phyloP scores from a whole-genome alignment of 1,140 invertebrate genomes.

The Solenopsis invicta region DNA sequence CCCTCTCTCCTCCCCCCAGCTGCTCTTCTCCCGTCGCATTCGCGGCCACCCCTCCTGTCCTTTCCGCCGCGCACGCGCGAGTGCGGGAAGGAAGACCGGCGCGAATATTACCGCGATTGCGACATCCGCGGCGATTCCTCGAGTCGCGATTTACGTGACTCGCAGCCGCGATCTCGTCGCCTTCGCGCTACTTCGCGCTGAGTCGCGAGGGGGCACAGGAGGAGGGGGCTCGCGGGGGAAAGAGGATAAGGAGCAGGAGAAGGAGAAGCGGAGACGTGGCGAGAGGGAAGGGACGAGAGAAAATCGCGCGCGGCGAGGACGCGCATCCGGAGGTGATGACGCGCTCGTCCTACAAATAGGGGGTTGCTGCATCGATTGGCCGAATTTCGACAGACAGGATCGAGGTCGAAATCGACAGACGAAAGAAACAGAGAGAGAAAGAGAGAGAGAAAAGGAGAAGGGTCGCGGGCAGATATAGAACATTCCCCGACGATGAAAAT shows the following conservation, averaged over 20 bases:
- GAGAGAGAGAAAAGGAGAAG: constrained; percentile 18
- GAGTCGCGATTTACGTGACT: constrained; percentile 42
- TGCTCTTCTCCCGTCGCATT: constrained; percentile 2
- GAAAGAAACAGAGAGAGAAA: constrained; percentile 26
- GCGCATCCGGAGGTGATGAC: constrained; percentile 55
- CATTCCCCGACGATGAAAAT: neutral
- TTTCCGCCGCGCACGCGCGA: constrained; percentile 12
- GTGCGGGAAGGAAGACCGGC: constrained; percentile 37
- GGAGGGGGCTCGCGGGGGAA: neutral
- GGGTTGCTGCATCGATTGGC: constrained; percentile 76
- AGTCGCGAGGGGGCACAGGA: neutral
- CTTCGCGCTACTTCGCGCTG: constrained; percentile 32
- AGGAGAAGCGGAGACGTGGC: neutral
- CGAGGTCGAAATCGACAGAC: constrained; percentile 75
- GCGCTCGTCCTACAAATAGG: constrained; percentile 65
- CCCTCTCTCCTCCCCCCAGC: neutral
- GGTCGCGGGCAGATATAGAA: constrained; percentile 4
- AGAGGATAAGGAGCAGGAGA: neutral
- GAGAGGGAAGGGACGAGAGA: neutral
- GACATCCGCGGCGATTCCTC: constrained; percentile 53
- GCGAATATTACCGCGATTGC: constrained; percentile 64
- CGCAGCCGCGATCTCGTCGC: constrained; percentile 35
- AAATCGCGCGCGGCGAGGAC: constrained; percentile 42
- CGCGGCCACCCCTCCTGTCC: neutral
- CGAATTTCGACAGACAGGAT: constrained; percentile 74